phyloP scores from a whole-genome alignment of 37 sponge, comb jelly and placozoan species.

The Cladorhizidae sp. region DNA sequence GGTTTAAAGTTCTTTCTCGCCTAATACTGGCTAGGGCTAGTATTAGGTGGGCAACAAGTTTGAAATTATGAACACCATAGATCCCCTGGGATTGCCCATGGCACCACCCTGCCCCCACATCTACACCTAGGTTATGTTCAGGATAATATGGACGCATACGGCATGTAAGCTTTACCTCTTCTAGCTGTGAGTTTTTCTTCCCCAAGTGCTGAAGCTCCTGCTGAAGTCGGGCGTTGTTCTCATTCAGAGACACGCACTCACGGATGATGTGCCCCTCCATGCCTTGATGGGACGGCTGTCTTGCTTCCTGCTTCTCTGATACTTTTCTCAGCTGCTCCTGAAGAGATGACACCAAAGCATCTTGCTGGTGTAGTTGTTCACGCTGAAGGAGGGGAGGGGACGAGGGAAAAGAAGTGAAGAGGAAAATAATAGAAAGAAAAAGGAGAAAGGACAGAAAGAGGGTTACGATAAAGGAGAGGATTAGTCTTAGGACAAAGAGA shows the following conservation, averaged over 20 bases:
- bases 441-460: no score
- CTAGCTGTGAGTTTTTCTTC: neutral
- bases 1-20: no score
- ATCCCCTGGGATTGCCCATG: no score
- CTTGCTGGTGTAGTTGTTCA: slow-evolving; percentile 25
- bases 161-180: slow-evolving; percentile 30
- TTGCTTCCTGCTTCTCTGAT: neutral
- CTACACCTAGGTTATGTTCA: no score
- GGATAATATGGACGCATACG: no score
- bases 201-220: slow-evolving; percentile 20
- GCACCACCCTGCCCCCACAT: no score
- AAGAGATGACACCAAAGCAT: slow-evolving; percentile 7
- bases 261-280: neutral
- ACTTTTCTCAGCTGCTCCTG: slow-evolving; percentile 6
- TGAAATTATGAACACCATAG: no score
- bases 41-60: no score
- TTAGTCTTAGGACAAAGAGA: no score
- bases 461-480: no score
- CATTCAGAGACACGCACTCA: slow-evolving; percentile 13
- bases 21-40: no score
- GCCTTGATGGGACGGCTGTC: neutral
- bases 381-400: slow-evolving; percentile 15
- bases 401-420: neutral
- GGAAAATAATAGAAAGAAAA: neutral
- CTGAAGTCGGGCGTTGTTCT: slow-evolving; percentile 12